These are phyloP conservation scores for Andrena fulva DNA, from an alignment of 2,888 invertebrate genomes.

Conservation along the genomic window DNA sequence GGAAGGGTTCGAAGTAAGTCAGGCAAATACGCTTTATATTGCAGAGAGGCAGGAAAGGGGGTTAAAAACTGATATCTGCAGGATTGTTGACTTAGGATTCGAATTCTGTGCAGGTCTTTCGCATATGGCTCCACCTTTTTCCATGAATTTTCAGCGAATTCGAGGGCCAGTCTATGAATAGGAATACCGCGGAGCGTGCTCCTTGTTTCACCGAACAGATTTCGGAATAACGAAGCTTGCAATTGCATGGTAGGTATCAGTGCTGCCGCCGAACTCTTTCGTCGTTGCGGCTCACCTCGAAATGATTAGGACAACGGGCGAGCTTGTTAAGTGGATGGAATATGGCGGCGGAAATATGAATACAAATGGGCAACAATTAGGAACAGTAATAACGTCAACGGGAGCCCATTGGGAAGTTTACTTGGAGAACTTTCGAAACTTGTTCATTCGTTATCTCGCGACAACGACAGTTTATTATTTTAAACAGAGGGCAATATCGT, in stretches of 20 bases:
- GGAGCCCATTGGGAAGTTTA: background rate
- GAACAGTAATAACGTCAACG: constrained; percentile 4
- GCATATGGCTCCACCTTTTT: background rate
- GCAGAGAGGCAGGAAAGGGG: background rate
- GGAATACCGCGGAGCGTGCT: background rate
- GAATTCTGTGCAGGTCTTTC: background rate
- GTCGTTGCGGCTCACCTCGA: background rate
- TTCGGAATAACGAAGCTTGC: background rate
- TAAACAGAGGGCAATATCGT: constrained; percentile 24
- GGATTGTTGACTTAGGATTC: background rate
- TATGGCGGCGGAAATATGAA: constrained; percentile 5
- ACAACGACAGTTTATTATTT: constrained; percentile 10
- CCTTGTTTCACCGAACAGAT: background rate
- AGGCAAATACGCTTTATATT: background rate
- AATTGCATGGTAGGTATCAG: background rate
- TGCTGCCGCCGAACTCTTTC: background rate
- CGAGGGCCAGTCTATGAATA: constrained; percentile 13
- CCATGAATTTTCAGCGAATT: constrained; percentile 47
- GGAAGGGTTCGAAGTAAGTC: background rate
- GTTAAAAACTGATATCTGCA: constrained; percentile 7
- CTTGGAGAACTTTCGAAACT: background rate
- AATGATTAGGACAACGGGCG: background rate
- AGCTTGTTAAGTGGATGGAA: constrained; percentile 2
- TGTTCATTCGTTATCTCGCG: constrained; percentile 28
- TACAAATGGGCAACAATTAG: constrained; percentile 26